A percentile compares a stretch with the other conserved stretches of the same genome.
Evolutionary conservation across 2,888 invertebrate species (phyloP).

Genomic region (Platycheirus rosarum): DNA sequence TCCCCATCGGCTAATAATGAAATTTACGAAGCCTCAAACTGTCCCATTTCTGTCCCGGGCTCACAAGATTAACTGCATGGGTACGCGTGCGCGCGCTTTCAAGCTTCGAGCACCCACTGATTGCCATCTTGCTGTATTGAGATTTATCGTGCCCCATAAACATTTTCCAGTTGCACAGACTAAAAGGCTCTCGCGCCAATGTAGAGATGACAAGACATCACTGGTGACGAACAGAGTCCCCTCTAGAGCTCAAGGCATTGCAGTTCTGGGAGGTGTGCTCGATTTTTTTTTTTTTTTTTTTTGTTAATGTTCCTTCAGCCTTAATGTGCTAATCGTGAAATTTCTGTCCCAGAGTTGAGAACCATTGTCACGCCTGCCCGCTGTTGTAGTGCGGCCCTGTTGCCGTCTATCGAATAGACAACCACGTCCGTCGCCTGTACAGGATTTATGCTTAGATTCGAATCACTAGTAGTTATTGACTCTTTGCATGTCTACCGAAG

Average conservation of each 20-base stretch:
- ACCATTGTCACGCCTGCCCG: constrained; percentile 67
- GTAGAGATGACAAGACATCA: constrained; percentile 44
- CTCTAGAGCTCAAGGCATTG: constrained; percentile 16
- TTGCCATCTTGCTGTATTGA: constrained; percentile 63
- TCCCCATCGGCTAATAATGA: constrained; percentile 47
- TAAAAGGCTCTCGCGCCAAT: constrained; percentile 21
- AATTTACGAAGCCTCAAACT: constrained; percentile 63
- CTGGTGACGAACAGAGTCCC: constrained; percentile 44
- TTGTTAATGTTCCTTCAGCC: constrained; percentile 17
- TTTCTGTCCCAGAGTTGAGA: constrained; percentile 67
- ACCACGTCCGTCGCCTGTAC: constrained; percentile 53
- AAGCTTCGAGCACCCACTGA: constrained; percentile 61
- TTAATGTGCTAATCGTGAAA: constrained; percentile 73
- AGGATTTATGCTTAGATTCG: constrained; percentile 66
- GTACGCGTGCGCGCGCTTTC: constrained; percentile 49
- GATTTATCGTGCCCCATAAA: constrained; percentile 72
- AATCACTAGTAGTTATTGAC: constrained; percentile 68
- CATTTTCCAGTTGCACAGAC: constrained; percentile 52
- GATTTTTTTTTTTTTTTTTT: constrained; percentile 26
- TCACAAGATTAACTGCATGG: constrained; percentile 12
- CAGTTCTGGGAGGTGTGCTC: constrained; percentile 41
- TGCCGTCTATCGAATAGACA: constrained; percentile 1
- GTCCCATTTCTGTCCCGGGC: constrained; percentile 66
- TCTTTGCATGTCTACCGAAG: constrained; percentile 72
- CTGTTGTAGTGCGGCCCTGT: not conserved